These are phyloP conservation scores for Acrobasis suavella DNA, from an alignment of 2,888 invertebrate genomes.

Conservation along the genomic window DNA sequence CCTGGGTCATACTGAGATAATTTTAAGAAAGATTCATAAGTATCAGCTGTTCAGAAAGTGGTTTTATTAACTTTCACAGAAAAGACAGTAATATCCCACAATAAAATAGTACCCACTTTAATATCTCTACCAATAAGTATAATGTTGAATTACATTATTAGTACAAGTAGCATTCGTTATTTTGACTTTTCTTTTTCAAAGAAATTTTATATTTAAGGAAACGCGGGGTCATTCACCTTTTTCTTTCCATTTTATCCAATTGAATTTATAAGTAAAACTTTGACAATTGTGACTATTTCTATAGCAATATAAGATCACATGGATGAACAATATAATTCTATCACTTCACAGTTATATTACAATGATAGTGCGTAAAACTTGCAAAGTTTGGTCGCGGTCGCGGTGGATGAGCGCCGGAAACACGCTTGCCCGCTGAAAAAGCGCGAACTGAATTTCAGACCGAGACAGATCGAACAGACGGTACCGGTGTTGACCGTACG, in stretches of 20 bases:
- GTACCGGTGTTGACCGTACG: slow-evolving; percentile 67
- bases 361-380: background rate
- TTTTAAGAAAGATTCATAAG: too few species aligned
- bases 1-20: too few species aligned
- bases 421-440: slow-evolving; percentile 39
- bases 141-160: background rate
- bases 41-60: slow-evolving; percentile 23
- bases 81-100: too few species aligned
- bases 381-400: slow-evolving; percentile 36
- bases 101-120: too few species aligned
- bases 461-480: slow-evolving; percentile 54
- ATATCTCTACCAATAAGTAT: background rate
- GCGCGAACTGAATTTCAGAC: slow-evolving; percentile 56
- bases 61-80: too few species aligned
- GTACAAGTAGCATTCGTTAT: slow-evolving; percentile 7
- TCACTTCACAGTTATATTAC: background rate
- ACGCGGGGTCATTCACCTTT: slow-evolving; percentile 60
- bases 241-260: slow-evolving; percentile 63
- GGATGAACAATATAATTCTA: background rate
- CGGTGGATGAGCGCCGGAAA: slow-evolving; percentile 1
- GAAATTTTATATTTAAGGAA: slow-evolving; percentile 28
- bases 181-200: slow-evolving; percentile 19
- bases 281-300: slow-evolving; percentile 31
- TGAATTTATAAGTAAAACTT: slow-evolving; percentile 32
- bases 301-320: slow-evolving; percentile 36